phyloP scores from a whole-genome alignment of 1,140 invertebrate species.

The Temnothorax nylanderi region DNA sequence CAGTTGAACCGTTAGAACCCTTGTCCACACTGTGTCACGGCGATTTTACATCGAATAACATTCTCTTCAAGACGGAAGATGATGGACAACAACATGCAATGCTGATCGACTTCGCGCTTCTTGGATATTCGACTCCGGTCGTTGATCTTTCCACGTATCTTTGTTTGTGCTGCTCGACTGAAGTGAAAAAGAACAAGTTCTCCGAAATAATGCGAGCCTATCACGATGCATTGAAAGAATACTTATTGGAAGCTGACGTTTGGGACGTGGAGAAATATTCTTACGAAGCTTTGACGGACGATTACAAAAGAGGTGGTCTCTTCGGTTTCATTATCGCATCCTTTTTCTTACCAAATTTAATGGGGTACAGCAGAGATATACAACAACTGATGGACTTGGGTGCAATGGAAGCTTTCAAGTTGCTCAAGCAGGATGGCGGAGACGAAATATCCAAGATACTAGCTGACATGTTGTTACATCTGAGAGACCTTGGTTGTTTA shows the following conservation, averaged over 20 bases:
- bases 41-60: constrained; percentile 82
- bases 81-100: constrained; percentile 68
- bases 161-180: constrained; percentile 74
- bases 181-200: constrained; percentile 65
- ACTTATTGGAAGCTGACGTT: constrained; percentile 61
- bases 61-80: constrained; percentile 73
- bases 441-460: constrained; percentile 67
- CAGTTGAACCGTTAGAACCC: constrained; percentile 67
- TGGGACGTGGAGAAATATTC: constrained; percentile 67
- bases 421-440: constrained; percentile 30
- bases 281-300: constrained; percentile 73
- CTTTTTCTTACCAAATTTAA: constrained; percentile 77
- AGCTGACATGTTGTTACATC: constrained; percentile 71
- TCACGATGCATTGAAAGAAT: constrained; percentile 66
- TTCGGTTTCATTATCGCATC: constrained; percentile 77
- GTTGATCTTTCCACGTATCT: constrained; percentile 83
- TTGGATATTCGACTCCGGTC: constrained; percentile 78
- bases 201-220: constrained; percentile 78
- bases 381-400: neutral
- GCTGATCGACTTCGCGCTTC: constrained; percentile 83
- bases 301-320: constrained; percentile 76
- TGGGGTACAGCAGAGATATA: neutral
- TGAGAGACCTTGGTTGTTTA: constrained; percentile 70
- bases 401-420: rapidly evolving
- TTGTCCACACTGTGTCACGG: constrained; percentile 82